These are phyloP conservation scores for Acanthococcus lagerstroemiae DNA, from an alignment of 2,888 invertebrate species.

Conservation along the genomic window DNA sequence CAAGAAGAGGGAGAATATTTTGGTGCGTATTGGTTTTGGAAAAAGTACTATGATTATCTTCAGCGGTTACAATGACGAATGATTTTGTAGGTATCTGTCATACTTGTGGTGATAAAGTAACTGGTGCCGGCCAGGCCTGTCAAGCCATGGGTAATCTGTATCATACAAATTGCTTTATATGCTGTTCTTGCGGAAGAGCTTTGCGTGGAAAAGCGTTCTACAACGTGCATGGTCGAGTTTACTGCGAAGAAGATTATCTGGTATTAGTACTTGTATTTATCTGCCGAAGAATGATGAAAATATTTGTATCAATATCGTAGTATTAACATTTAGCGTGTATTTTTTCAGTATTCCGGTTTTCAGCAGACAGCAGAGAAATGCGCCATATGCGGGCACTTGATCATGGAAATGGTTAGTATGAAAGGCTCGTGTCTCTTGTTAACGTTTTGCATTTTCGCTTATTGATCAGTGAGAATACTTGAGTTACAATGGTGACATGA, in stretches of 20 bases:
- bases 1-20: conserved; percentile 95
- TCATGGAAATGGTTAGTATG: conserved; percentile 91
- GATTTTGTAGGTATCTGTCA: conserved; percentile 85
- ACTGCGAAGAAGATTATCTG: conserved; percentile 98
- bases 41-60: too few relatives aligned
- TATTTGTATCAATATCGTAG: background rate
- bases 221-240: conserved; percentile 94
- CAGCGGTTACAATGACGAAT: too few relatives aligned
- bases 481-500: too few relatives aligned
- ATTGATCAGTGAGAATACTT: too few relatives aligned
- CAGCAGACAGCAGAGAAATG: conserved; percentile 98
- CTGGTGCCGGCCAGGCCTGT: conserved; percentile 91
- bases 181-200: conserved; percentile 93
- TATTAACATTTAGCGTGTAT: background rate
- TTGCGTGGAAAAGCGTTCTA: conserved; percentile 95
- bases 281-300: background rate
- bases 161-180: conserved; percentile 95
- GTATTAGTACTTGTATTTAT: too few relatives aligned
- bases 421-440: background rate
- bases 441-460: background rate
- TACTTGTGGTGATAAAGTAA: conserved; percentile 88
- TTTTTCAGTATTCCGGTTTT: conserved; percentile 84
- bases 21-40: conserved; percentile 51
- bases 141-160: conserved; percentile 98
- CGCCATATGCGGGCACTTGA: conserved; percentile 94